Base-by-base conservation (phyloP, 2,888 invertebrate genomes). In the Athetis lepigone region DNA sequence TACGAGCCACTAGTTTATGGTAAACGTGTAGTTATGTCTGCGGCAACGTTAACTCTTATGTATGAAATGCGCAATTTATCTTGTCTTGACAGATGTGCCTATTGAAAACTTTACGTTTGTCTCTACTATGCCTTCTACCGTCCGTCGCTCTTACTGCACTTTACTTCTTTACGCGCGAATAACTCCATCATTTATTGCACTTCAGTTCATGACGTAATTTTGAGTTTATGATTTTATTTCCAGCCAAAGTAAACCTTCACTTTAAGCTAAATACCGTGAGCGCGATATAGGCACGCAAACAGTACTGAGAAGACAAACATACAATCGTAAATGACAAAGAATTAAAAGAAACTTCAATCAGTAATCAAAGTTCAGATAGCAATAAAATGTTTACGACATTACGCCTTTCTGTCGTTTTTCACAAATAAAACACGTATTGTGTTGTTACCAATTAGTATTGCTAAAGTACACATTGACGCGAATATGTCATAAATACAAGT, bases 1-100 rank as follows among this genome's bases (percentile, higher is more conserved):
- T 94, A 94, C 85, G 92, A 88, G 83, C 85, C 84, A 89, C 90
- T 91, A 90, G 90, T 90, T 92, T 92, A 94, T 92, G 92, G 92
- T 87, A 89, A 88, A 92, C 91, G 90, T 88, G 88, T 87, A 86
- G 88, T 91, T 88, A 91, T 88, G 90, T 83, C 79, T 82, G 86
- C 85, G 85, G 86, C 79, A 83, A 84, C 86, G 87, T 88, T 88
- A 87, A 86, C 86, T 86, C 80, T 78, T 76, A 73, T 76, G 77
- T 77, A 77, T 78, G 73, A 76, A 79, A 76, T 78, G 79, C 70
- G 81, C 77, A 73, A 81, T 84, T 76, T 78, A 77, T 81, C 82
- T 77, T 79, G 58, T 70, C 67, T 60, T 76, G 82, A 83, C 87
- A 84, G 83, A 83, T 85, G 86, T 69, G 86, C 81, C 82, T 82